Conservation (phyloP, 1,140 invertebrate genomes). For the Hycleus phaleratus region DNA sequence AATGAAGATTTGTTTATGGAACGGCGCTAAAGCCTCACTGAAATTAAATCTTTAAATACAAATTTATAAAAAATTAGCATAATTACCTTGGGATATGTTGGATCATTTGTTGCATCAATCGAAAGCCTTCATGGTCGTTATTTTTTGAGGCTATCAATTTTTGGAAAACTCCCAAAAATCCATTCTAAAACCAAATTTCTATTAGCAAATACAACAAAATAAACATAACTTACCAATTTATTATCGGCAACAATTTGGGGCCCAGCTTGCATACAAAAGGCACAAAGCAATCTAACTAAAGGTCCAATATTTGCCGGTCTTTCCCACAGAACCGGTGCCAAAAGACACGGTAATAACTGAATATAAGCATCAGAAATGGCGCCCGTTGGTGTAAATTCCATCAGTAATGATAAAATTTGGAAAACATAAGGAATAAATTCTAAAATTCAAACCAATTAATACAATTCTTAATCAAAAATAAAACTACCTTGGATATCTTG, state of each 20-base stretch:
- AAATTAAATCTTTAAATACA: slow-evolving; percentile 28
- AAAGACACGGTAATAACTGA: slow-evolving; percentile 78
- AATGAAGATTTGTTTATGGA: slow-evolving; percentile 82
- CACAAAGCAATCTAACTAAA: slow-evolving; percentile 78
- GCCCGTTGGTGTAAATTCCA: slow-evolving; percentile 59
- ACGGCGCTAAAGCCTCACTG: slow-evolving; percentile 61
- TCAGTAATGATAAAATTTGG: slow-evolving; percentile 86
- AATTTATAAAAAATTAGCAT: slow-evolving; percentile 3
- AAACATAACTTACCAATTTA: slow-evolving; percentile 33
- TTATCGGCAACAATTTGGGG: slow-evolving; percentile 59
- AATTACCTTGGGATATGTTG: slow-evolving; percentile 61
- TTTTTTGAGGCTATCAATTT: slow-evolving; percentile 92
- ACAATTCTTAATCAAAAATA: no score
- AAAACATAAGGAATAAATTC: slow-evolving; percentile 98
- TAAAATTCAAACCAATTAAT: slow-evolving; percentile 32
- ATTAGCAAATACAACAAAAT: slow-evolving; percentile 22
- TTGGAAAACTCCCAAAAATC: slow-evolving; percentile 90
- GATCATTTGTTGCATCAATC: slow-evolving; percentile 78
- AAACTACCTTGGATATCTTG: slow-evolving; percentile 80
- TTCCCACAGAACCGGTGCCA: slow-evolving; percentile 87
- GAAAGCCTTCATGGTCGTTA: slow-evolving; percentile 95
- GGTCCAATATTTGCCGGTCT: slow-evolving; percentile 86
- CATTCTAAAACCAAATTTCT: slow-evolving; percentile 49
- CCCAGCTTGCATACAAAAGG: slow-evolving; percentile 70
- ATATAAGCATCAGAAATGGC: slow-evolving; percentile 76